Evolutionary conservation across 2,888 invertebrate genomes (phyloP).

Genomic region (Ichneumoninae sp.): DNA sequence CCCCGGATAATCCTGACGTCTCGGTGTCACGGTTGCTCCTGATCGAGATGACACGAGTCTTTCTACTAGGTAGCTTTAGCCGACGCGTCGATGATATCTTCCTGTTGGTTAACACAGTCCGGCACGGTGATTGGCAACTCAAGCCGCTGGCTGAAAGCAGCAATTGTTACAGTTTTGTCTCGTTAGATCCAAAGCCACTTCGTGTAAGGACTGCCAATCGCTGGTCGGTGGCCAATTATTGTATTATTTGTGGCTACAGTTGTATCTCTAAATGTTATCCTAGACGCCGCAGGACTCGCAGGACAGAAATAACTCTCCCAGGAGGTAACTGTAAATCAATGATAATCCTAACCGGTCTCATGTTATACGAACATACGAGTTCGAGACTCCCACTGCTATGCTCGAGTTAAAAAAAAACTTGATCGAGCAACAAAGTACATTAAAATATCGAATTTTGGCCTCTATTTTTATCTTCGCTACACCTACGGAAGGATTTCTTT

Average conservation of each 20-base stretch:
- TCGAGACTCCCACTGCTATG: constrained; percentile 18
- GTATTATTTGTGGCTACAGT: neutral
- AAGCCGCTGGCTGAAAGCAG: neutral
- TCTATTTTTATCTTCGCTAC: neutral
- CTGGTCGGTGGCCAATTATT: constrained; percentile 1
- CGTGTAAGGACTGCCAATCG: neutral
- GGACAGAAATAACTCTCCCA: constrained; percentile 58
- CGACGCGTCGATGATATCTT: constrained; percentile 59
- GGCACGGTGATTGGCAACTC: neutral
- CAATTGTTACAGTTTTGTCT: neutral
- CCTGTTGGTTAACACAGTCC: neutral
- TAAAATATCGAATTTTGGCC: neutral
- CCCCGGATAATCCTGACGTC: constrained; percentile 65
- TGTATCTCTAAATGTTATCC: constrained; percentile 35
- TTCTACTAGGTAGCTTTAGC: constrained; percentile 47
- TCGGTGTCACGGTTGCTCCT: constrained; percentile 55
- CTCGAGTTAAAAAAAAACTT: neutral
- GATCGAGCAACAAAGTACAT: neutral
- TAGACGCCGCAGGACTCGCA: constrained; percentile 49
- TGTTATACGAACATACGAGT: constrained; percentile 46
- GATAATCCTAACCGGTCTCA: constrained; percentile 64
- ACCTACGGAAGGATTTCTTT: neutral
- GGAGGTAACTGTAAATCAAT: constrained; percentile 60
- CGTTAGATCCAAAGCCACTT: neutral
- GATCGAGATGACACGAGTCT: constrained; percentile 42